These are phyloP conservation scores for Ophiodon elongatus DNA, from an alignment of 2,113 vertebrate genomes.

Conservation along the genomic window DNA sequence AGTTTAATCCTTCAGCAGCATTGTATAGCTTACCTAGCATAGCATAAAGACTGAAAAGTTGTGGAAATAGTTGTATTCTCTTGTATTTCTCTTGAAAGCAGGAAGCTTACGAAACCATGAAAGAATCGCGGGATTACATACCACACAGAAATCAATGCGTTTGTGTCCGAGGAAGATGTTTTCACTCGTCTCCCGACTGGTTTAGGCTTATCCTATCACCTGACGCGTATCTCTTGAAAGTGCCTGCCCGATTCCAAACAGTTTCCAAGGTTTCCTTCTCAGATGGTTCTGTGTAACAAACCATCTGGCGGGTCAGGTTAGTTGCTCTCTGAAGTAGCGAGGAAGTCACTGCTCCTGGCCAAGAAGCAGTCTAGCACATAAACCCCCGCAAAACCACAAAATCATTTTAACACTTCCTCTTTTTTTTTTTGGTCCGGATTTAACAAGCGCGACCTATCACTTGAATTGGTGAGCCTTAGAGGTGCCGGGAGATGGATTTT, in stretches of 20 bases:
- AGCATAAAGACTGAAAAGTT: neutral
- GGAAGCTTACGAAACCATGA: neutral
- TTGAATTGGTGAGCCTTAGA: neutral
- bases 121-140: too few relatives aligned
- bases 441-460: neutral
- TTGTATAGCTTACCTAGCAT: neutral
- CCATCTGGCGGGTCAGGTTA: neutral
- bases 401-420: neutral
- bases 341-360: neutral
- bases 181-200: too few relatives aligned
- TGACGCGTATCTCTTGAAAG: too few relatives aligned
- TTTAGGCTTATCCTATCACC: too few relatives aligned
- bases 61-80: neutral
- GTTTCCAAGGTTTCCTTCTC: too few relatives aligned
- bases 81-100: neutral
- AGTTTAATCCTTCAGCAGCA: neutral
- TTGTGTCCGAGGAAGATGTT: too few relatives aligned
- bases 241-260: too few relatives aligned
- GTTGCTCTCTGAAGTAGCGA: neutral
- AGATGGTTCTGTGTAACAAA: neutral
- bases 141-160: too few relatives aligned
- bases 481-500: neutral
- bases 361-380: neutral
- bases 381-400: neutral
- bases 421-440: neutral